Evolutionary conservation across 2,113 vertebrate genomes (phyloP).

Genomic region (Hiodon alosoides): DNA sequence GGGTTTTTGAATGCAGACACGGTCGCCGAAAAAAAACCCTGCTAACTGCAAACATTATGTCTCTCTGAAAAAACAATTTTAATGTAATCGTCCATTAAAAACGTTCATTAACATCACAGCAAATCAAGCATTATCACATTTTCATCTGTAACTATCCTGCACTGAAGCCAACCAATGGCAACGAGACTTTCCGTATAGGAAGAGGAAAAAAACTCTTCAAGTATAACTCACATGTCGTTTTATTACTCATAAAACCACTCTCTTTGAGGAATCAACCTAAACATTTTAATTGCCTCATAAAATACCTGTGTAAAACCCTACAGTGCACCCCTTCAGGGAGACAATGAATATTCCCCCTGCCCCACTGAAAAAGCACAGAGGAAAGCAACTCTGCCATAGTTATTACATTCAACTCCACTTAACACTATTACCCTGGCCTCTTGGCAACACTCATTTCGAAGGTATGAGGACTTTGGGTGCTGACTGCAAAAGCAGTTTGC

Average conservation of each 20-base stretch:
- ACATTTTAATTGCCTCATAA: conserved; percentile 11
- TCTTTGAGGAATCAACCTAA: background rate
- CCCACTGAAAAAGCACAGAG: background rate
- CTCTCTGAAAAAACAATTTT: background rate
- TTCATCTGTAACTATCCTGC: background rate
- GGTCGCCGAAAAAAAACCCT: too few relatives aligned
- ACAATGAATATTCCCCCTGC: background rate
- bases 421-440: background rate
- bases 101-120: background rate
- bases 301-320: background rate
- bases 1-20: too few relatives aligned
- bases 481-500: background rate
- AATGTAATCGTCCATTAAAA: background rate
- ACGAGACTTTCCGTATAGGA: background rate
- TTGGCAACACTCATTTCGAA: background rate
- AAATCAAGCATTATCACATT: background rate
- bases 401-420: background rate
- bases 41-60: background rate
- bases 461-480: background rate
- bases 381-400: background rate
- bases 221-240: background rate
- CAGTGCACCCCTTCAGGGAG: background rate
- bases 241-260: conserved; percentile 17
- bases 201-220: conserved; percentile 10
- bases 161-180: background rate